phyloP scores from a whole-genome alignment of 2,797 vertebrate species.

The Selene dorsalis region DNA sequence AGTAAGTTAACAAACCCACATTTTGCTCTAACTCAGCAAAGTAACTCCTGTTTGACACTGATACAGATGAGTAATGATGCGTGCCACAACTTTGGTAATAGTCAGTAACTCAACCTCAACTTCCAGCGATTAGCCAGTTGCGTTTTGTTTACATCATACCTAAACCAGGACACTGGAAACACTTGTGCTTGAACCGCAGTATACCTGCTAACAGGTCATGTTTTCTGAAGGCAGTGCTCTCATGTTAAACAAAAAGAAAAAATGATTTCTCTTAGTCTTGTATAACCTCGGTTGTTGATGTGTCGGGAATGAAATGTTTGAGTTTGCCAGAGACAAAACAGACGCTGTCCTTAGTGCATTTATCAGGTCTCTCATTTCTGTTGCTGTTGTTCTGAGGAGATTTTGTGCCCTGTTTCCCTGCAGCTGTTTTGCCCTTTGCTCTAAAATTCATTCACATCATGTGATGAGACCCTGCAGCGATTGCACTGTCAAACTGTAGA shows the following conservation, averaged over 20 bases:
- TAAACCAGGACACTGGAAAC: too few relatives aligned
- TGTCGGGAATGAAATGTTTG: neutral
- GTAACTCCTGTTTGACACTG: neutral
- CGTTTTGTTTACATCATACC: too few relatives aligned
- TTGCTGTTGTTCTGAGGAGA: constrained; percentile 1
- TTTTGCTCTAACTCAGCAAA: constrained; percentile 1
- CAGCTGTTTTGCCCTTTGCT: constrained; percentile 21
- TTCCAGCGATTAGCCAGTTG: too few relatives aligned
- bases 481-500: neutral
- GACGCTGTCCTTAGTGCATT: neutral
- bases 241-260: neutral
- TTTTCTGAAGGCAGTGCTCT: neutral
- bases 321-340: constrained; percentile 1
- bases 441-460: constrained; percentile 28
- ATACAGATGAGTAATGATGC: neutral
- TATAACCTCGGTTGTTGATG: neutral
- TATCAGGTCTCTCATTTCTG: neutral
- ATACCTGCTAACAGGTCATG: neutral
- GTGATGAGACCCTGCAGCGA: constrained; percentile 49
- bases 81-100: neutral
- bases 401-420: constrained; percentile 5
- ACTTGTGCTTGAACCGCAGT: neutral
- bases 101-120: neutral
- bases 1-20: neutral
- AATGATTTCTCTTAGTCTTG: neutral